These are phyloP conservation scores for Neoitamus cyanurus DNA, from an alignment of 2,888 invertebrate species.

Conservation along the genomic window DNA sequence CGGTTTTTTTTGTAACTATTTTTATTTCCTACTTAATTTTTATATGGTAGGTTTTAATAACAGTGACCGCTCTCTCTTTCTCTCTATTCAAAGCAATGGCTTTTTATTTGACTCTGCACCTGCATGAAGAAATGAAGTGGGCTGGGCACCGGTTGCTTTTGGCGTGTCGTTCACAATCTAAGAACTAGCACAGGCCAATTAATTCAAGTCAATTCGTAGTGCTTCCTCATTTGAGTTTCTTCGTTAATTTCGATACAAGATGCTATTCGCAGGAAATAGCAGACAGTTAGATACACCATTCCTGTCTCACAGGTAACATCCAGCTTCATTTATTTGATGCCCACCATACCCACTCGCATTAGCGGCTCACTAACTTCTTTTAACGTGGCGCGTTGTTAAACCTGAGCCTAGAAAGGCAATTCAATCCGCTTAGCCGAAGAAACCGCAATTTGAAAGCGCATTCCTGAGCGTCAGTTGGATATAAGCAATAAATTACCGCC, in stretches of 20 bases:
- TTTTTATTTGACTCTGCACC: too few species aligned
- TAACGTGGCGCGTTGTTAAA: not conserved
- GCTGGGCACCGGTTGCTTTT: too few species aligned
- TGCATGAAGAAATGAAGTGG: too few species aligned
- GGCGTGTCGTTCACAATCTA: too few species aligned
- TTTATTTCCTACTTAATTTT: too few species aligned
- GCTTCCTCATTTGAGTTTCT: not conserved
- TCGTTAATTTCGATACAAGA: not conserved
- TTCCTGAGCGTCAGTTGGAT: not conserved
- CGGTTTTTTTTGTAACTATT: too few species aligned
- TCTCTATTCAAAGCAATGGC: too few species aligned
- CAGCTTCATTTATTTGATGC: not conserved
- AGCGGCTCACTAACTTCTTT: not conserved
- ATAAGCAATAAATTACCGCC: not conserved
- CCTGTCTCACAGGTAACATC: not conserved
- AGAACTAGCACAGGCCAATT: too few species aligned
- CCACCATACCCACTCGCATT: not conserved
- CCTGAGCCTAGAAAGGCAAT: not conserved
- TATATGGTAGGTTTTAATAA: too few species aligned
- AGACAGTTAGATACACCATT: not conserved
- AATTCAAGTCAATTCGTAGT: not conserved
- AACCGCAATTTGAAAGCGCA: constrained; percentile 29
- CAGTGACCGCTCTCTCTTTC: too few species aligned
- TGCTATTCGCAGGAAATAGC: not conserved
- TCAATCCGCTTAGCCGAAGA: not conserved